Conservation (phyloP, 2,888 invertebrate genomes). For the Hoplodrina ambigua region DNA sequence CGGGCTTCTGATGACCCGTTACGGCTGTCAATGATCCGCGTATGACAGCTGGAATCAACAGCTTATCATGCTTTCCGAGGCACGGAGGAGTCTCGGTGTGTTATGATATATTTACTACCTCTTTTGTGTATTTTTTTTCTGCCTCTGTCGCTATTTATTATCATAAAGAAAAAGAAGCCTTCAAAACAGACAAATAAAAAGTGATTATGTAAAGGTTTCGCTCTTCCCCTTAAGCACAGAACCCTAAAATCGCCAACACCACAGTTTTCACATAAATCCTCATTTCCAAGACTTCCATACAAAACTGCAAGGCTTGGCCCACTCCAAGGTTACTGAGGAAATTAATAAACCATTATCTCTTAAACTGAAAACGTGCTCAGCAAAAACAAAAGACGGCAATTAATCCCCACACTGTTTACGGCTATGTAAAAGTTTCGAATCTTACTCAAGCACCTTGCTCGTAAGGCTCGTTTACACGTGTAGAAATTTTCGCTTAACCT, state of each 20-base stretch:
- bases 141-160: too few relatives aligned
- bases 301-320: constrained; percentile 22
- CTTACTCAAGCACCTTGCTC: constrained; percentile 54
- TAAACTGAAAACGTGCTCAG: constrained; percentile 47
- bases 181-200: too few relatives aligned
- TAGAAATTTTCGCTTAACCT: constrained; percentile 1
- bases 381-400: constrained; percentile 58
- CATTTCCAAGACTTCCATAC: constrained; percentile 4
- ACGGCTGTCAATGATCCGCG: too few relatives aligned
- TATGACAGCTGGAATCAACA: too few relatives aligned
- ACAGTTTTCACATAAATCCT: constrained; percentile 19
- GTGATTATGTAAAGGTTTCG: too few relatives aligned
- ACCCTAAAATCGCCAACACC: neutral
- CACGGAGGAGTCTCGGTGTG: too few relatives aligned
- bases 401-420: constrained; percentile 62
- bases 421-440: constrained; percentile 60
- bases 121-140: too few relatives aligned
- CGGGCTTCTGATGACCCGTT: too few relatives aligned
- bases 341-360: constrained; percentile 56
- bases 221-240: too few relatives aligned
- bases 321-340: constrained; percentile 34
- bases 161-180: too few relatives aligned
- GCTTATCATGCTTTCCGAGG: too few relatives aligned
- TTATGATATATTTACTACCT: too few relatives aligned
- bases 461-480: constrained; percentile 14